Percentiles rank a stretch among this genome's conserved stretches.
Evolutionary conservation across 2,888 invertebrate genomes (phyloP).

Genomic region (Eristalis intricaria): DNA sequence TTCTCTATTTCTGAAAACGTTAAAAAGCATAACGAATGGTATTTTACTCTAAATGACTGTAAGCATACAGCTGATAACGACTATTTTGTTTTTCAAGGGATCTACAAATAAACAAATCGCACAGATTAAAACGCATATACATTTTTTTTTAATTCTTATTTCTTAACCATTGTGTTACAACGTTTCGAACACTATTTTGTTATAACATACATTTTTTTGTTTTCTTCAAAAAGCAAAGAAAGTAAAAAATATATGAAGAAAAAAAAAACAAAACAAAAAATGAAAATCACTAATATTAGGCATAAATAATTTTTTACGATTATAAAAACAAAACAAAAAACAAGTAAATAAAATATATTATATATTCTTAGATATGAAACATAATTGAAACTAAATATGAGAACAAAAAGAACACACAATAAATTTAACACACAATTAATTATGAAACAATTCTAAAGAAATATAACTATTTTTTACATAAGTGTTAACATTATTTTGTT

Average conservation of each 20-base stretch:
- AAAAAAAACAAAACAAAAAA: conserved; percentile 7
- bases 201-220: neutral
- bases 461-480: conserved; percentile 50
- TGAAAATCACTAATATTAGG: conserved; percentile 46
- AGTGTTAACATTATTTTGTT: conserved; percentile 55
- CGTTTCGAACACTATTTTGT: conserved; percentile 30
- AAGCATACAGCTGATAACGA: conserved; percentile 30
- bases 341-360: conserved; percentile 6
- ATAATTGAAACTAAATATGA: conserved; percentile 38
- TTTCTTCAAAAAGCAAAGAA: conserved; percentile 8
- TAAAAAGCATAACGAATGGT: conserved; percentile 47
- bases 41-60: conserved; percentile 37
- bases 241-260: neutral
- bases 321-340: conserved; percentile 23
- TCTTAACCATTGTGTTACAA: conserved; percentile 11
- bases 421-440: conserved; percentile 6
- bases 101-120: conserved; percentile 51
- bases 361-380: conserved; percentile 48
- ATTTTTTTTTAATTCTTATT: conserved; percentile 13
- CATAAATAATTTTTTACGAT: conserved; percentile 58
- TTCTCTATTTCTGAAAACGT: conserved; percentile 31
- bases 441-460: conserved; percentile 11
- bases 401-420: conserved; percentile 26
- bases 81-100: conserved; percentile 17
- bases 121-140: conserved; percentile 57